Evolutionary conservation across 1,140 invertebrate species (phyloP), one percentile per base, ranked within the genome.

Genomic region (Drosophila melanica): DNA sequence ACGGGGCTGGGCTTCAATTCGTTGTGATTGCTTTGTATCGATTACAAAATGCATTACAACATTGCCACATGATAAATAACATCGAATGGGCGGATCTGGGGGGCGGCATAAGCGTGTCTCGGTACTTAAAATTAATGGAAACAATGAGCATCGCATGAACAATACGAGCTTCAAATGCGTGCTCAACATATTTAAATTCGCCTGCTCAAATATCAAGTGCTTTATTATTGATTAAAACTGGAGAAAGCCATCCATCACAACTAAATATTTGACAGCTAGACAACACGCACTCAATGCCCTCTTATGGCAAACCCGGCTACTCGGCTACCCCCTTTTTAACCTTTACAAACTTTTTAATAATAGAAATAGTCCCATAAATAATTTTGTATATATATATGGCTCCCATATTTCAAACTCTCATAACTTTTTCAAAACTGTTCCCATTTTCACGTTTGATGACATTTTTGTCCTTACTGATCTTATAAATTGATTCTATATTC

Each of bases 41-140:
- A 87, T 87, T 87, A 87, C 82, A 89, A 87, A 87, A 89, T 86
- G 82, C 82, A 87, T 86, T 86, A 87, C 75, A 87, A 87, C 79
- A 81, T 78, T 79, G 67, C 75, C 81, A 87, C 82, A 87, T 81
- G 82, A 87, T 87, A 86, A 82, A 86, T 86, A 87, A 82, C 75
- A 81, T 51, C 27, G 63, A 59, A 41, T 59, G 72, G 81, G 55
- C 62, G 79, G 54, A 42, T 53, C 45, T 39, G 27, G 50, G 51
- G 44, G 35, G 30, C 7, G 18, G 20, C 2, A n/a, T 20, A 14
- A 27, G 51, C 53, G 63, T 55, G 41, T 30, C 54, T 41, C 54
- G 47, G 59, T 20, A 67, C 73, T 66, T 68, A 30, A 72, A 71
- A 62, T 71, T 33, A 64, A 57, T 65, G 55, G 51, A 65, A 65